Evolutionary conservation across 2,113 vertebrate genomes (phyloP), one percentile per base, ranked within the genome.

Genomic region (Chloebia gouldiae): DNA sequence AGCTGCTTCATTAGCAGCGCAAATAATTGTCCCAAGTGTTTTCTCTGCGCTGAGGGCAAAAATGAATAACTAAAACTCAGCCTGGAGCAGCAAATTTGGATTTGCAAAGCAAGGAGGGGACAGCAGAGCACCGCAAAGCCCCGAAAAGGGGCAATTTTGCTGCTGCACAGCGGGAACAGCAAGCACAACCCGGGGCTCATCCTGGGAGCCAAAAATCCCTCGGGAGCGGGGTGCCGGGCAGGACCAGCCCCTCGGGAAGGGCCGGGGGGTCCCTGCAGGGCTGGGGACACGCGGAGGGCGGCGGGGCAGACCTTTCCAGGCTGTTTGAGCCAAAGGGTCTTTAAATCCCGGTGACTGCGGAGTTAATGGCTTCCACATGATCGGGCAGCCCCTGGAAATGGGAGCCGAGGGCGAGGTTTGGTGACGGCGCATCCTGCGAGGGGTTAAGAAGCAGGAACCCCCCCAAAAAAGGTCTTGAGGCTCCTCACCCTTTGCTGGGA

Each of bases 71-170:
- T 6, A 11, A 44, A 27, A 7, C 35, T 25, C 47, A 54, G 18
- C 50, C 39, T 6, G 54, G 20, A 28, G 4, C 31, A 9, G 51
- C 18, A 12, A 9, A 23, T 7, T 31, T 2, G 57, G 49, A 18
- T 15, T 7, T 2, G 14, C 33, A 30, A 24, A 31, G 70, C 37
- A 8, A 70, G 33, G 24, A 47, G n/a, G 49, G 20, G 9, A 9
- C 7, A n/a, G 28, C 37, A 40, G 40, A 94, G 31, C 78, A 14
- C 1, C 49, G 39, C 39, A 39, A n/a, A n/a, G n/a, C n/a, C n/a
- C 25, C 3, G 0, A 11, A 37, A 39, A 0, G 16, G 8, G 15
- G 3, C 7, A 1, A 23, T 6, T 4, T 7, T 0, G 1, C 20
- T 42, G 65, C 42, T 17, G 15, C 28, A 9, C 13, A 4, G 27